These are phyloP conservation scores for Zosterops lateralis DNA, from an alignment of 2,113 vertebrate genomes.

Conservation along the genomic window DNA sequence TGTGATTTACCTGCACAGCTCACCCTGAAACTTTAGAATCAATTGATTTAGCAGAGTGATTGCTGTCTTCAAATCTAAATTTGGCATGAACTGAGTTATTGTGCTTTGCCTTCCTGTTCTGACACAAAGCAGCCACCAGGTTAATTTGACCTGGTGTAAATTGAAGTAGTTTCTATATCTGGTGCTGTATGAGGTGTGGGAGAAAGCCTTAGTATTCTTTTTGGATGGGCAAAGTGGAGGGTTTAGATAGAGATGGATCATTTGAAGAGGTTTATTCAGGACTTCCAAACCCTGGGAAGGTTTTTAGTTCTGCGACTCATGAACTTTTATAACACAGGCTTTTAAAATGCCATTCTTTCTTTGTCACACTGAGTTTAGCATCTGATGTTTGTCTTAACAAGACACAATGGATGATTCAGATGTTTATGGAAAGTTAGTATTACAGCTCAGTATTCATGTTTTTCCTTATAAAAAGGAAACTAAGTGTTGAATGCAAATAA, in stretches of 20 bases:
- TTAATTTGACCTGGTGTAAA: not conserved
- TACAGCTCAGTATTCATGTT: not conserved
- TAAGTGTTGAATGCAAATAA: not conserved
- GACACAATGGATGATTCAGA: not conserved
- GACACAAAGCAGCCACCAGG: not conserved
- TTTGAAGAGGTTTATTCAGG: not conserved
- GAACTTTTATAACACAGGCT: not conserved
- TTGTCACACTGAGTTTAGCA: not conserved
- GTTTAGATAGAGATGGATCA: not conserved
- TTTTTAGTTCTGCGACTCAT: not conserved
- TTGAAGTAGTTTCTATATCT: not conserved
- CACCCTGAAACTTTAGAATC: not conserved
- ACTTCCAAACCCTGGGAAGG: not conserved
- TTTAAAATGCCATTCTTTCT: not conserved
- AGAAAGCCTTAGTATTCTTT: not conserved
- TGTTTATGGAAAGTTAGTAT: not conserved
- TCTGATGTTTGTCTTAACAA: not conserved
- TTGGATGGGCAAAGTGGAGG: not conserved
- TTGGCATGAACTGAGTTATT: not conserved
- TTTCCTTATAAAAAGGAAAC: not conserved
- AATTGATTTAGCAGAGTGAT: not conserved
- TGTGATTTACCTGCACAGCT: not conserved
- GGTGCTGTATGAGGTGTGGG: not conserved
- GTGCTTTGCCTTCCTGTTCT: not conserved
- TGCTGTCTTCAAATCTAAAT: not conserved